phyloP scores from a whole-genome alignment of 2,888 invertebrate species.

The Actias luna region DNA sequence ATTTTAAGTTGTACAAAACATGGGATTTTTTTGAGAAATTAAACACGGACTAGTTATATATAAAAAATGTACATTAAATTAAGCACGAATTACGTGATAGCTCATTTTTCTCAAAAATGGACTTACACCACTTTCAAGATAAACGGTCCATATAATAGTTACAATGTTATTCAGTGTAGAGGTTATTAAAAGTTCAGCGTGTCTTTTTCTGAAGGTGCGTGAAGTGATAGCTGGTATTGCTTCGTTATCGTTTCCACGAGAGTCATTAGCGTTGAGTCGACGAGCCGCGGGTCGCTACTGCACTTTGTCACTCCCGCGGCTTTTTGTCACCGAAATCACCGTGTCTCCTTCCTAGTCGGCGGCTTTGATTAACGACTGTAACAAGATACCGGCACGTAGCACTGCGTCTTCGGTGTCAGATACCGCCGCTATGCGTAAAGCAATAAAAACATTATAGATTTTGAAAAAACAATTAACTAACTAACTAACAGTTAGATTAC shows the following conservation, averaged over 20 bases:
- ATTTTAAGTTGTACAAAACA: no score
- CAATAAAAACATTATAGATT: constrained; percentile 53
- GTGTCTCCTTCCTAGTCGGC: constrained; percentile 50
- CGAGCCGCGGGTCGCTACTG: constrained; percentile 35
- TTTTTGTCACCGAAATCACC: constrained; percentile 56
- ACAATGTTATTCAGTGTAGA: no score
- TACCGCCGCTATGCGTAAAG: constrained; percentile 44
- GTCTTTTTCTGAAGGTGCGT: constrained; percentile 16
- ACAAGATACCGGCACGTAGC: constrained; percentile 44
- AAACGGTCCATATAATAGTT: no score
- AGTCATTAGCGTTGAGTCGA: constrained; percentile 42
- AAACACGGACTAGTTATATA: no score
- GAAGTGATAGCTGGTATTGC: constrained; percentile 31
- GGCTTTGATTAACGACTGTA: constrained; percentile 70
- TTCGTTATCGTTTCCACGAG: constrained; percentile 54
- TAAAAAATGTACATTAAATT: no score
- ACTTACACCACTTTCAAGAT: no score
- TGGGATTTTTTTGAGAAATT: no score
- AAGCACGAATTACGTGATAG: no score
- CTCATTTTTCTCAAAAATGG: no score
- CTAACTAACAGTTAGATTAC: no score
- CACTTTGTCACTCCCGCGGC: constrained; percentile 47
- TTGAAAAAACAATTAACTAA: no score
- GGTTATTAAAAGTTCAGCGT: no score
- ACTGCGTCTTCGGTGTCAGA: constrained; percentile 46